phyloP scores from a whole-genome alignment of 2,113 vertebrate genomes.

The Crotalus tigris region DNA sequence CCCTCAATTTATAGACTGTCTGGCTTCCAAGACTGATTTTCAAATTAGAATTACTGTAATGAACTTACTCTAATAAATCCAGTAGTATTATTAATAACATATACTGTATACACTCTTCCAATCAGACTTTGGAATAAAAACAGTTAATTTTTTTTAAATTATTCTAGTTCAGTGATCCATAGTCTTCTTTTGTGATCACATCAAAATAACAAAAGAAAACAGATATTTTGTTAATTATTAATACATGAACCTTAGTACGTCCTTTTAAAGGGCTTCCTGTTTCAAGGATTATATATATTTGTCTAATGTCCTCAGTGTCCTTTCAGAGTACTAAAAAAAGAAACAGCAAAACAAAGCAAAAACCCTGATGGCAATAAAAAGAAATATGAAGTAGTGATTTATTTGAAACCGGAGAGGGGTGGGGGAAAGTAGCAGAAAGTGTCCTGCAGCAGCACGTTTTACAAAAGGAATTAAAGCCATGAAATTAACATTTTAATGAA shows the following conservation, averaged over 20 bases:
- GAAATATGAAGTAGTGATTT: slow-evolving; percentile 62
- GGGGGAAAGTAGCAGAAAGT: slow-evolving; percentile 65
- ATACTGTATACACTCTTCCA: neutral
- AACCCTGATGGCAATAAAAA: slow-evolving; percentile 63
- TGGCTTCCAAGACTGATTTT: neutral
- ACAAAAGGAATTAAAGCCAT: slow-evolving; percentile 74
- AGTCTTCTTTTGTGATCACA: slow-evolving; percentile 16
- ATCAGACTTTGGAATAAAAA: slow-evolving; percentile 8
- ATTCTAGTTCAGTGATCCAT: slow-evolving; percentile 3
- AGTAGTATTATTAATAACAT: neutral
- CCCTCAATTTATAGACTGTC: neutral
- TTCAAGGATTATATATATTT: slow-evolving; percentile 66
- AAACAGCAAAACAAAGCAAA: slow-evolving; percentile 14
- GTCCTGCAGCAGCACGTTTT: slow-evolving; percentile 64
- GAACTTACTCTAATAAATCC: neutral
- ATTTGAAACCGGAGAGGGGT: slow-evolving; percentile 52
- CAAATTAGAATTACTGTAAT: neutral
- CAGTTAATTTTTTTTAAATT: neutral
- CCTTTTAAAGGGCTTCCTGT: slow-evolving; percentile 30
- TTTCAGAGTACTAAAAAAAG: slow-evolving; percentile 66
- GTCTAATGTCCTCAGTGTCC: slow-evolving; percentile 57
- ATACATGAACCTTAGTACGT: slow-evolving; percentile 55
- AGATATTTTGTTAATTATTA: slow-evolving; percentile 36
- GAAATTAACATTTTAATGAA: slow-evolving; percentile 82
- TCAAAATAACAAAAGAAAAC: neutral